Evolutionary conservation across 2,888 invertebrate genomes (phyloP), one percentile per base, ranked within the genome.

Genomic region (Odontocerum albicorne): DNA sequence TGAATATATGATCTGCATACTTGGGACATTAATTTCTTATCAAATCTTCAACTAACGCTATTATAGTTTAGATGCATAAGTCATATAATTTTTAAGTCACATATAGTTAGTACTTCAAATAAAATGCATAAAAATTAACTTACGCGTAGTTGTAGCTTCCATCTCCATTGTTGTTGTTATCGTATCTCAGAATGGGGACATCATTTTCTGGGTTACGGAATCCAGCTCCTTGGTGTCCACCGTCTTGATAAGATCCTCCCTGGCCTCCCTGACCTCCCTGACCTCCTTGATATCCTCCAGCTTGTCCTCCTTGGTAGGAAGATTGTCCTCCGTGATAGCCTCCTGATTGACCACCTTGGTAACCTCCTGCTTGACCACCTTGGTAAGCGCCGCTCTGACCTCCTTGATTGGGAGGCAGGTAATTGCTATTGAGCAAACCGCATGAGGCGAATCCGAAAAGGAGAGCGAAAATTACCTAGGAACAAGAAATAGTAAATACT

Each of bases 141-240:
- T 67, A 85, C 84, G 82, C 83, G 69, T 80, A 86, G 59, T 80
- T 77, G 65, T 86, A 86, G 65, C 73, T 81, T 43, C 84, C 84
- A 63, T 83, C 83, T 38, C 83, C 83, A 64, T 82, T 81, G 67
- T 83, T 83, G 22, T 75, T 73, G 60, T 82, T 84, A 51, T 80
- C 79, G 65, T 79, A 82, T 55, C 77, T 73, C 20, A 83, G 66
- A 60, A 85, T 85, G 4, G 84, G 84, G 61, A 83, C 79, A 38
- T 76, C 73, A 31, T 74, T 66, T 46, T 74, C 67, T 62, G 51
- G 27, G 33, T n/a, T 39, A 16, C 43, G 32, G 22, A 35, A 36
- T 31, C 49, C 49, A 6, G 19, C 6, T 10, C 45, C 33, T 17
- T 39, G 17, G 6, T 35, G 35, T 15, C 43, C 40, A 20, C 6